phyloP scores from a whole-genome alignment of 2,888 invertebrate species.

The Lingula anatina region DNA sequence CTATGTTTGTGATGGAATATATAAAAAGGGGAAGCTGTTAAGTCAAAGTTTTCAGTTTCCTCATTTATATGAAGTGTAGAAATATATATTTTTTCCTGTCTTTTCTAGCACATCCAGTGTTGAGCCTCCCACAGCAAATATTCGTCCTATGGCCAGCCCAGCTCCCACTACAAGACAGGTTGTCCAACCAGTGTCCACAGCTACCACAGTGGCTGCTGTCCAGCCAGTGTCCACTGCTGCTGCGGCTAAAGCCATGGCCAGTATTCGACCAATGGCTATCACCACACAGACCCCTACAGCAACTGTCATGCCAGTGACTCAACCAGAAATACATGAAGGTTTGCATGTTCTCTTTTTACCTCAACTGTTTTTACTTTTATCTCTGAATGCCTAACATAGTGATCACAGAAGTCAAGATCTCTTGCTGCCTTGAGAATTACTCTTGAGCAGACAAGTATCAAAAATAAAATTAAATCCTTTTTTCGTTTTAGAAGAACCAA shows the following conservation, averaged over 20 bases:
- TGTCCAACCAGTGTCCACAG: too few species aligned
- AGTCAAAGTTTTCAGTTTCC: too few species aligned
- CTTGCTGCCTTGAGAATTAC: too few species aligned
- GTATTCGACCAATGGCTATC: conserved; percentile 84
- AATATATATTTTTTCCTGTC: too few species aligned
- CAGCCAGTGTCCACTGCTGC: conserved; percentile 32
- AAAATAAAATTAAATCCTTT: too few species aligned
- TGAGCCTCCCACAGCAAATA: conserved; percentile 79
- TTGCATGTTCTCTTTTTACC: conserved; percentile 1
- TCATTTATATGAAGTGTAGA: too few species aligned
- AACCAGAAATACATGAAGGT: conserved; percentile 28
- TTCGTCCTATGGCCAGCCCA: conserved; percentile 84
- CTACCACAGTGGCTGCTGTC: conserved; percentile 28
- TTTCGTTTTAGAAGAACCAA: too few species aligned
- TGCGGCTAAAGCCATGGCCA: conserved; percentile 74
- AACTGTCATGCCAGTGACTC: conserved; percentile 45
- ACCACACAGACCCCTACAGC: conserved; percentile 53
- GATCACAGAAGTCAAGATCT: too few species aligned
- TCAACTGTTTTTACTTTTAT: not conserved
- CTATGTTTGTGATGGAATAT: too few species aligned
- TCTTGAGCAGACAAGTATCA: too few species aligned
- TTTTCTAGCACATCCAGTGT: conserved; percentile 25
- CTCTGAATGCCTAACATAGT: too few species aligned
- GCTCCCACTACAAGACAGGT: conserved; percentile 31
- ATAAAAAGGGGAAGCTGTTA: too few species aligned